Evolutionary conservation across 2,797 vertebrate genomes (phyloP), one percentile per base, ranked within the genome.

Genomic region (Macropus fuliginosus): DNA sequence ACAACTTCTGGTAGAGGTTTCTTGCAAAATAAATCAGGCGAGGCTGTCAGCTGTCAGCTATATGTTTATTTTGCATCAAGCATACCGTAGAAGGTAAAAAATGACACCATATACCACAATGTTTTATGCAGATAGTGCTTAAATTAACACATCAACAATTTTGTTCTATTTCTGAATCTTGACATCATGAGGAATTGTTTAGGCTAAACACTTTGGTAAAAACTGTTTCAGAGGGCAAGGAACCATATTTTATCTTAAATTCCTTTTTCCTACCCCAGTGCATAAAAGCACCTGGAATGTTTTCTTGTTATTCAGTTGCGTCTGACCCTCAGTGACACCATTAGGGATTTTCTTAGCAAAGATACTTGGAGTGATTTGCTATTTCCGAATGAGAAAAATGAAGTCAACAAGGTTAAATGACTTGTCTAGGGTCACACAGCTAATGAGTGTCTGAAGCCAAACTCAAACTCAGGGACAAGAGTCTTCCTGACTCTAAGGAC

Each of bases 1-100:
- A 98, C 81, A 95, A 97, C 54, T 91, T 96, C 93, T 95, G 94
- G 97, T 96, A 91, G 9, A 34, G 94, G 96, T 74, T 94, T 95
- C 94, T 97, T 96, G 92, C 90, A 96, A 97, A 94, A 94, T 0
- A 3, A 97, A 94, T 93, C 74, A 91, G 91, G 97, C 91, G 92
- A 97, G 98, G 96, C 92, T 98, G 91, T 95, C 96, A 97, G n/a
- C 31, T 97, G 31, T 95, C 94, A 97, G 89, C 59, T 98, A 91
- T 95, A 95, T 96, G 89, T 95, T 94, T 97, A 91, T 21, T 90
- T 95, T 95, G 94, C 13, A 94, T 96, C 50, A 92, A 93, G 28
- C 1, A 1, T 95, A 94, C 93, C 89, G 96, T 96, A 94, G 91
- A 98, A 98, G 96, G 93, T 92, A 96, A 94, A 94, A 97, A 94